These are phyloP conservation scores for Peromyscus maniculatus DNA, from an alignment of 2,113 vertebrate genomes.

Conservation along the genomic window DNA sequence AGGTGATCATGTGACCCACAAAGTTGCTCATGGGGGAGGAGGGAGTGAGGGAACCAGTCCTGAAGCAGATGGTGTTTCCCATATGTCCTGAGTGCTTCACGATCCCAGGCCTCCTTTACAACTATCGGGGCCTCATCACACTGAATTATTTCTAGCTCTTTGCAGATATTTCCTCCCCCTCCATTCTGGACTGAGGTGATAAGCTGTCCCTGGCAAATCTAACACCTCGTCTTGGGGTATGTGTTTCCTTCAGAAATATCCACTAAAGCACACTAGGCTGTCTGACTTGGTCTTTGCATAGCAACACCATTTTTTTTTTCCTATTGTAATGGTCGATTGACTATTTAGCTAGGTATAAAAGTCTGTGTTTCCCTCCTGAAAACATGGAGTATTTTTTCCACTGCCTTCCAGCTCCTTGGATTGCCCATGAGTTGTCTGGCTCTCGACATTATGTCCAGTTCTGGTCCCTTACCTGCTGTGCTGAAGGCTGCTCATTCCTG, in stretches of 20 bases:
- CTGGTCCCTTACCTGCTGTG: not conserved
- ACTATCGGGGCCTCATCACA: rapidly evolving
- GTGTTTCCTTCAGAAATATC: no score
- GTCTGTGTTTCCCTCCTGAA: not conserved
- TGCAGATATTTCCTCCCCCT: rapidly evolving
- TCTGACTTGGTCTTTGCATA: no score
- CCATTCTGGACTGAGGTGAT: rapidly evolving
- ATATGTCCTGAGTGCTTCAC: rapidly evolving
- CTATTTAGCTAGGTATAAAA: not conserved
- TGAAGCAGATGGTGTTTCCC: rapidly evolving
- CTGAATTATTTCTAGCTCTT: not conserved
- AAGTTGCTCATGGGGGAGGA: not conserved
- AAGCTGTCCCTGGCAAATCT: rapidly evolving
- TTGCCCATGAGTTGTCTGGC: not conserved
- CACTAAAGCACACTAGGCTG: no score
- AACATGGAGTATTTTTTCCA: no score
- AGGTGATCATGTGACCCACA: not conserved
- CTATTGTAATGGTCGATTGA: no score
- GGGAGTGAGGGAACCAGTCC: rapidly evolving
- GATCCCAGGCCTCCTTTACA: rapidly evolving
- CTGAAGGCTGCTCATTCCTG: not conserved
- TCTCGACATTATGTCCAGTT: no score
- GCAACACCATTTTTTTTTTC: not conserved
- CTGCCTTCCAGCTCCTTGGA: not conserved
- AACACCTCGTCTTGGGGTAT: rapidly evolving